Evolutionary conservation across 2,888 invertebrate genomes (phyloP), one percentile per base, ranked within the genome.

Genomic region (Drosophila trichaetosa): DNA sequence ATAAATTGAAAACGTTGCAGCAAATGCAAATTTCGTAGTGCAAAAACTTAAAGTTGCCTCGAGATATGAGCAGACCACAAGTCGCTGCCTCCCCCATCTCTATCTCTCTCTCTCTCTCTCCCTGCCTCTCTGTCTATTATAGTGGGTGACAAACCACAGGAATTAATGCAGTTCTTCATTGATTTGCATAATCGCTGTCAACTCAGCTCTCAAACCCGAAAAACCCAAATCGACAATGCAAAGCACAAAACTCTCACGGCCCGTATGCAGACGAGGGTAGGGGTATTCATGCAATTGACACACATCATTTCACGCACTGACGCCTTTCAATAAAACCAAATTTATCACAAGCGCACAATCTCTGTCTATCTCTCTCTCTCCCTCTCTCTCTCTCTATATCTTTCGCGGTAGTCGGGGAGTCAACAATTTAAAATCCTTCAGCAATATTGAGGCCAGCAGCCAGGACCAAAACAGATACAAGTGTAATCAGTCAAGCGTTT

Each of bases 231-330:
- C 60, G 62, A 79, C 61, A 67, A 82, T 73, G 66, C 66, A 67
- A 72, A 68, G 64, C 65, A 24, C 40, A 69, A 77, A 80, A 80
- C 75, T 83, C 80, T 66, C 78, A 81, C 70, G 77, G 62, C 76
- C 53, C 49, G 33, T 31, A 58, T 16, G 27, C 29, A 34, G 40
- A 31, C 27, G 18, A 13, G 63, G 46, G 49, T 18, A 66, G 62
- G 77, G 72, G 76, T 67, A 79, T 70, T 87, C 89, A 87, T 93
- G 93, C 93, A 92, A 93, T 93, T 93, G 93, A 93, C 93, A 93
- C 93, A 93, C 93, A 93, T 93, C 93, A 93, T 93, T 93, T 93
- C 91, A 93, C 93, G 93, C 93, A 90, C 92, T 93, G 93, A 91
- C 93, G 93, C 93, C 92, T 93, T 91, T 93, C 92, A 93, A 93